Percentiles rank a stretch among this genome's conserved stretches.
Conservation (phyloP, 2,888 invertebrate genomes). For the Glomeris marginata region DNA sequence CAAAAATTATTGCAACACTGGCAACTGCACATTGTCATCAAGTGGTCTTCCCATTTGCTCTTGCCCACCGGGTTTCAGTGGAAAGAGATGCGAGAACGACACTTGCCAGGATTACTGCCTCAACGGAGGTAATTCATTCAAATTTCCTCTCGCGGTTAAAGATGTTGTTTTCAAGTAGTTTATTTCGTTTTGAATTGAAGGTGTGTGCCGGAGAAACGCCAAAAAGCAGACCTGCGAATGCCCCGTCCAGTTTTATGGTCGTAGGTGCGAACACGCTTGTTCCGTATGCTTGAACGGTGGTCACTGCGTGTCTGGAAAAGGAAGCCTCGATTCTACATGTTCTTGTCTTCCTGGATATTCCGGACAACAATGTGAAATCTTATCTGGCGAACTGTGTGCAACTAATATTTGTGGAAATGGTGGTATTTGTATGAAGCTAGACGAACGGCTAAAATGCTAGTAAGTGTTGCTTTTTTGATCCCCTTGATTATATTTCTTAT, state of each 20-base stretch:
- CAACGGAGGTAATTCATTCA: constrained; percentile 36
- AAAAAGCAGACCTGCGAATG: constrained; percentile 35
- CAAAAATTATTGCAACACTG: constrained; percentile 32
- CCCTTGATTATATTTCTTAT: background rate
- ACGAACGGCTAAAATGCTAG: constrained; percentile 37
- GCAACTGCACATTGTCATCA: constrained; percentile 29
- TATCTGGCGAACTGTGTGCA: background rate
- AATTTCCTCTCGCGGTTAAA: background rate
- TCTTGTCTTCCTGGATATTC: constrained; percentile 17
- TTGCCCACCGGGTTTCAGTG: constrained; percentile 39
- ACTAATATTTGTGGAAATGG: constrained; percentile 36
- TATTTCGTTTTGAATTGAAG: constrained; percentile 13
- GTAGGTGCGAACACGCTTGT: constrained; percentile 38
- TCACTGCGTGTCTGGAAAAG: constrained; percentile 8
- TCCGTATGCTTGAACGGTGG: constrained; percentile 30
- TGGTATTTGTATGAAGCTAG: constrained; percentile 42
- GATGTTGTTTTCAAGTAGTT: background rate
- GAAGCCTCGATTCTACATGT: constrained; percentile 12
- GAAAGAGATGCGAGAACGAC: constrained; percentile 44
- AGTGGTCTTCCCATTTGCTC: constrained; percentile 30
- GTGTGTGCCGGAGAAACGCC: constrained; percentile 28
- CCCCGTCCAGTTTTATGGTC: constrained; percentile 33
- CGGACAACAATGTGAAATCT: constrained; percentile 18
- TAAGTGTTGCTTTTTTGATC: constrained; percentile 12
- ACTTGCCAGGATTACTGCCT: constrained; percentile 42